Percentiles rank a stretch among this genome's conserved stretches.
These are phyloP conservation scores for Epinotia bilunana DNA, from an alignment of 2,888 invertebrate species.

Conservation along the genomic window DNA sequence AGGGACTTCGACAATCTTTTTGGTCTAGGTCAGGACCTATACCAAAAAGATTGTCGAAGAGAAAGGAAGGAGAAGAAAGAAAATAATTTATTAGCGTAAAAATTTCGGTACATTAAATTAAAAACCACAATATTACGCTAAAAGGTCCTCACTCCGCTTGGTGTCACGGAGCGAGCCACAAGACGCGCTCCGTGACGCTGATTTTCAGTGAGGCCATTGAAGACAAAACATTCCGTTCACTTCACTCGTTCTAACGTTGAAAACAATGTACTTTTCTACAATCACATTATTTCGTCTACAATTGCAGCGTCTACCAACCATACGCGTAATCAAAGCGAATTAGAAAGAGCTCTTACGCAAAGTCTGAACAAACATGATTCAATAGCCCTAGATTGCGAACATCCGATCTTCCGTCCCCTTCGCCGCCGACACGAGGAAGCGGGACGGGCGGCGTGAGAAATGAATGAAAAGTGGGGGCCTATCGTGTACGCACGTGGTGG, in stretches of 20 bases:
- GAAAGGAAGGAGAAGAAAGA: no score
- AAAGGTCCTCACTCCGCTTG: no score
- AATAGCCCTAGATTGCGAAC: slow-evolving; percentile 29
- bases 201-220: no score
- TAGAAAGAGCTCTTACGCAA: slow-evolving; percentile 42
- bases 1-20: no score
- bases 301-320: slow-evolving; percentile 23
- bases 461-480: slow-evolving; percentile 36
- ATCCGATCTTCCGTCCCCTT: slow-evolving; percentile 31
- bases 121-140: no score
- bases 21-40: no score
- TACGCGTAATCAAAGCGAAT: slow-evolving; percentile 34
- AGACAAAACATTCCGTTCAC: background rate
- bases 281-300: background rate
- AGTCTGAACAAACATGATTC: slow-evolving; percentile 26
- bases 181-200: no score
- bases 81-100: no score
- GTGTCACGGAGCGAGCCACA: no score
- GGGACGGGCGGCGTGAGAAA: slow-evolving; percentile 21
- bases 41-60: no score
- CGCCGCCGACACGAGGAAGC: slow-evolving; percentile 8
- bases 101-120: no score
- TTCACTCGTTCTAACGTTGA: background rate
- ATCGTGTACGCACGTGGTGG: slow-evolving; percentile 47
- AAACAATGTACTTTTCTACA: slow-evolving; percentile 9